A percentile compares a stretch with the other conserved stretches of the same genome.
These are phyloP conservation scores for Amblyteles armatorius DNA, from an alignment of 2,888 invertebrate species.

Conservation along the genomic window DNA sequence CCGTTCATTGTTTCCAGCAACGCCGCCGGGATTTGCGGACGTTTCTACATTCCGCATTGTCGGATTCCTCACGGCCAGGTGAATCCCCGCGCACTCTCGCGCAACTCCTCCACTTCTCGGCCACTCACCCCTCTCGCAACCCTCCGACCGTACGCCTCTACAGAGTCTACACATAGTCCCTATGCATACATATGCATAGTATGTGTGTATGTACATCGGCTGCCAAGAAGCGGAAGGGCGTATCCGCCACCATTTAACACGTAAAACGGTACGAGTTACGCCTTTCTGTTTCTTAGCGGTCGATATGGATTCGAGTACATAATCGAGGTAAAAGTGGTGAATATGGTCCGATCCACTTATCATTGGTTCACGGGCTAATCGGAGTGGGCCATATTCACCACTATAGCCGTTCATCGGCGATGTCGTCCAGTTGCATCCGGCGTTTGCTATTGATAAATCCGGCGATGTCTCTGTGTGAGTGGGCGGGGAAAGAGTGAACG, in stretches of 20 bases:
- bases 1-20: slow-evolving; percentile 55
- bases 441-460: slow-evolving; percentile 44
- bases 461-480: slow-evolving; percentile 16
- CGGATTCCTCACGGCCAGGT: slow-evolving; percentile 75
- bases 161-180: not conserved
- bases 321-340: no score
- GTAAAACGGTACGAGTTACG: no score
- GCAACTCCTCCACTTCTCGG: slow-evolving; percentile 39
- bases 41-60: slow-evolving; percentile 72
- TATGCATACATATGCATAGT: not conserved
- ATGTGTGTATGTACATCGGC: no score
- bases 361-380: no score
- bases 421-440: slow-evolving; percentile 24
- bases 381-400: no score
- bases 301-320: no score
- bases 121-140: slow-evolving; percentile 24
- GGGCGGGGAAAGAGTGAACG: not conserved
- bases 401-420: not conserved
- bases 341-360: not conserved
- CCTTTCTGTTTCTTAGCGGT: no score
- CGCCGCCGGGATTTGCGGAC: slow-evolving; percentile 38
- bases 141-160: not conserved
- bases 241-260: no score
- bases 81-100: slow-evolving; percentile 66
- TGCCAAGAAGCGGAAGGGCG: no score